These are phyloP conservation scores for Sebastes oblongus DNA, from an alignment of 2,797 vertebrate genomes.

Conservation along the genomic window DNA sequence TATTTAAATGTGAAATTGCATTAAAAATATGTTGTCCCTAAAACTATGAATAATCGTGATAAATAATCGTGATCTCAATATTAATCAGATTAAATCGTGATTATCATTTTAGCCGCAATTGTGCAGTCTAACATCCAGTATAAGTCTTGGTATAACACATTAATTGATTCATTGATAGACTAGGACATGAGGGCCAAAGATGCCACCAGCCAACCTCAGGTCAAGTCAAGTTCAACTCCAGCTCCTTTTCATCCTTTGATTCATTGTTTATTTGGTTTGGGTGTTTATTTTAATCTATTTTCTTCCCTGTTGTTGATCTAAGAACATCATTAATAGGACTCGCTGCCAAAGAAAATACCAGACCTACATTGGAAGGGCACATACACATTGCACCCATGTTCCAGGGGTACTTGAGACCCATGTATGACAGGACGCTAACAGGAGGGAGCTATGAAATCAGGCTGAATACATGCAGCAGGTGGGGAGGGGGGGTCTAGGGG, in stretches of 20 bases:
- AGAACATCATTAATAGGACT: constrained; percentile 13
- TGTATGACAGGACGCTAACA: constrained; percentile 77
- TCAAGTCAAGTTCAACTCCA: not conserved
- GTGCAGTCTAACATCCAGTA: not conserved
- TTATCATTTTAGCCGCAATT: no score
- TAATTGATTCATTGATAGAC: not conserved
- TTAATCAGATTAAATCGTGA: no score
- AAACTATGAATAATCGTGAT: no score
- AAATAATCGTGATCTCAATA: no score
- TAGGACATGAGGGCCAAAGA: not conserved
- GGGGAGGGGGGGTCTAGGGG: constrained; percentile 44
- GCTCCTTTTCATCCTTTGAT: not conserved
- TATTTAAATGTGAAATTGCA: no score
- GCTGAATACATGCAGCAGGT: constrained; percentile 76
- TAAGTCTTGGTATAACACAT: not conserved
- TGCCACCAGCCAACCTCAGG: not conserved
- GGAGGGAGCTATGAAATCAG: constrained; percentile 72
- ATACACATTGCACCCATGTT: constrained; percentile 55
- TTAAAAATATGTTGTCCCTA: no score
- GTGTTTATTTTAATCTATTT: not conserved
- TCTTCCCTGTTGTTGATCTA: not conserved
- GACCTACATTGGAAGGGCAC: constrained; percentile 11
- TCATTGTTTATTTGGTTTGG: not conserved
- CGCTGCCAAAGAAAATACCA: constrained; percentile 44
- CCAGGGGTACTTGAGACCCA: constrained; percentile 61